Percentiles rank a stretch among this genome's conserved stretches.
phyloP scores from a whole-genome alignment of 2,113 vertebrate genomes.

The Pseudorectes ferrugineus region DNA sequence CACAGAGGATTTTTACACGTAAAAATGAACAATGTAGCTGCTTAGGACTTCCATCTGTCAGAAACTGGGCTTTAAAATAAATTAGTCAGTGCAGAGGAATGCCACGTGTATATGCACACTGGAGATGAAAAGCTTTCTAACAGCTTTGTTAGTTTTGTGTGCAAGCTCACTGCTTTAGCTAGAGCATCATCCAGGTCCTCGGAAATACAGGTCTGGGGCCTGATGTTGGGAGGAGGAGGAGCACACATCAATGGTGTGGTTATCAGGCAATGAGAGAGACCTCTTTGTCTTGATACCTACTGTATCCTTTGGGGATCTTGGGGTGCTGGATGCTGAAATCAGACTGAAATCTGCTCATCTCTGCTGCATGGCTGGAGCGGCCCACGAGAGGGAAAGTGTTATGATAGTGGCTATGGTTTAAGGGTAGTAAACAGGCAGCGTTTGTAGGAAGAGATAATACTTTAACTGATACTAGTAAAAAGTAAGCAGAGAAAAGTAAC shows the following conservation, averaged over 20 bases:
- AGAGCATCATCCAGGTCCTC: neutral
- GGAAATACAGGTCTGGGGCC: neutral
- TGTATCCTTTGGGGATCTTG: neutral
- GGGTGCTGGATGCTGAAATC: neutral
- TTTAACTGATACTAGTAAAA: neutral
- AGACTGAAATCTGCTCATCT: neutral
- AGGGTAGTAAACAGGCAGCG: neutral
- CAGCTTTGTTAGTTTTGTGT: neutral
- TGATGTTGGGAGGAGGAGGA: neutral
- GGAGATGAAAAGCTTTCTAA: neutral
- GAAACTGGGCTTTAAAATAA: neutral
- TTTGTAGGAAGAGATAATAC: neutral
- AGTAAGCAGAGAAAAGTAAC: neutral
- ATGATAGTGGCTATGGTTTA: fast-evolving
- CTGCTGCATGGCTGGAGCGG: neutral
- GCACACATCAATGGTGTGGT: neutral
- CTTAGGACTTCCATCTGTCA: neutral
- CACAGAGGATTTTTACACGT: neutral
- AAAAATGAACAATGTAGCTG: neutral
- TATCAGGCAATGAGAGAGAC: neutral
- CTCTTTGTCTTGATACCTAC: neutral
- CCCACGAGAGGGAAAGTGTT: neutral
- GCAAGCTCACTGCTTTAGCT: neutral
- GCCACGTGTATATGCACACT: neutral
- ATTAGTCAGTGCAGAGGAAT: neutral